Percentiles rank a stretch among this genome's conserved stretches.
phyloP scores from a whole-genome alignment of 2,797 vertebrate genomes.

The Pteronotus mesoamericanus region DNA sequence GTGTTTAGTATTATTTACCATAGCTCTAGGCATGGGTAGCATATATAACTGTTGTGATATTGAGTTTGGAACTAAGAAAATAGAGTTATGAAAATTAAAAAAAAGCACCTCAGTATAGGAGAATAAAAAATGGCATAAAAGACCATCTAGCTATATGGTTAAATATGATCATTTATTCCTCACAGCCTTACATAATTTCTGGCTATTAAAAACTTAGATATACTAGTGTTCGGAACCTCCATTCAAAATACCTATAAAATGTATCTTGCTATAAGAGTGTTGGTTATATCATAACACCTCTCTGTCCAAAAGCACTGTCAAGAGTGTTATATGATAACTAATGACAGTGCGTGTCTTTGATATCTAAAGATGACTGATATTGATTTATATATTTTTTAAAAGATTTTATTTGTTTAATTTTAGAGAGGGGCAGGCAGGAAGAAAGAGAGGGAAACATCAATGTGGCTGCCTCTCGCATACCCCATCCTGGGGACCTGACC shows the following conservation, averaged over 20 bases:
- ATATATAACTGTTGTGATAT: not conserved
- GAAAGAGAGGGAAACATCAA: no score
- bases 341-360: not conserved
- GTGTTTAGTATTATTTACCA: not conserved
- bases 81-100: not conserved
- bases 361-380: not conserved
- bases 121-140: not conserved
- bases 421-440: no score
- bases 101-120: not conserved
- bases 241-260: not conserved
- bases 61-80: not conserved
- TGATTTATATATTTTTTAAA: not conserved
- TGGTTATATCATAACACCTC: not conserved
- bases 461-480: no score
- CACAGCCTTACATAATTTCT: not conserved
- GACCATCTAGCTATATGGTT: not conserved
- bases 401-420: no score
- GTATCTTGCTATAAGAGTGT: not conserved
- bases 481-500: no score
- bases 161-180: not conserved
- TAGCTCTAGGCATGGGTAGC: not conserved
- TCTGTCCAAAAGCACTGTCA: not conserved
- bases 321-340: not conserved
- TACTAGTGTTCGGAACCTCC: not conserved
- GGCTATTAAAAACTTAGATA: not conserved